phyloP scores from a whole-genome alignment of 2,888 invertebrate genomes.

The Acanthosepion esculentum region DNA sequence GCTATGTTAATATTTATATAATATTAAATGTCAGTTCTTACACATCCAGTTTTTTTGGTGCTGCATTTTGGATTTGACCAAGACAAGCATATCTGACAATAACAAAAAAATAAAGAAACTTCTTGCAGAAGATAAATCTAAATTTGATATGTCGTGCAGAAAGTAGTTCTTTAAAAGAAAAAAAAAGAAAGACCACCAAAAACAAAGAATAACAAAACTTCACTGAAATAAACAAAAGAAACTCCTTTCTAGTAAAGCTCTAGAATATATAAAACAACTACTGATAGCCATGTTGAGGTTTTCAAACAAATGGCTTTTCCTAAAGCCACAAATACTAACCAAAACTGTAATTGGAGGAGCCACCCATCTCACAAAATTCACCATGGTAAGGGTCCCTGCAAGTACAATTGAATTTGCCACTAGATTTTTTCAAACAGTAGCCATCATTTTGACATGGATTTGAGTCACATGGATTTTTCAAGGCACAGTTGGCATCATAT shows the following conservation, averaged over 20 bases:
- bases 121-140: not conserved
- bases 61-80: not conserved
- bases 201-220: too few species aligned
- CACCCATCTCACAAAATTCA: slow-evolving; percentile 33
- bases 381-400: slow-evolving; percentile 44
- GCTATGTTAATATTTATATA: not conserved
- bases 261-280: not conserved
- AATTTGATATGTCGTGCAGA: not conserved
- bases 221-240: slow-evolving; percentile 7
- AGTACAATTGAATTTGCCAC: slow-evolving; percentile 50
- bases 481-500: slow-evolving; percentile 52
- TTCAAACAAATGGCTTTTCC: slow-evolving; percentile 33
- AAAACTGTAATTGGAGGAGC: not conserved
- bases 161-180: not conserved
- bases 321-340: slow-evolving; percentile 21
- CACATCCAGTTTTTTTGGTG: not conserved
- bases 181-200: not conserved
- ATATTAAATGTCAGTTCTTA: not conserved
- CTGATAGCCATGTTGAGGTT: not conserved
- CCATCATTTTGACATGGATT: slow-evolving; percentile 50
- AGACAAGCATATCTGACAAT: not conserved
- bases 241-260: not conserved
- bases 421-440: slow-evolving; percentile 48
- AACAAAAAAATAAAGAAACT: not conserved
- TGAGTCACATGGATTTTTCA: slow-evolving; percentile 50